phyloP scores from a whole-genome alignment of 2,888 invertebrate genomes.

The Chloromyia formosa region DNA sequence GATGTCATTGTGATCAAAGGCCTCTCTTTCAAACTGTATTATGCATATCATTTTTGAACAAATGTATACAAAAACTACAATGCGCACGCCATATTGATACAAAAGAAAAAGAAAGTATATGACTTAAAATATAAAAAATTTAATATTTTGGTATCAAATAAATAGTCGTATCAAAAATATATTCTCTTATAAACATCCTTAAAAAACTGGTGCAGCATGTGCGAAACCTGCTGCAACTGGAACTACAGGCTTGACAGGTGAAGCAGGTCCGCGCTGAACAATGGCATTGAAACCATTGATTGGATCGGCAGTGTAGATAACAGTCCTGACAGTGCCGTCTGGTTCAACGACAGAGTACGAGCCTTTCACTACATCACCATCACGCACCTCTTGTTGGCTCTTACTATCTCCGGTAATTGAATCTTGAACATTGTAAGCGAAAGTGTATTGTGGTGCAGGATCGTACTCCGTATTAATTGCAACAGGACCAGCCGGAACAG shows the following conservation, averaged over 20 bases:
- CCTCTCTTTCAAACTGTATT: no score
- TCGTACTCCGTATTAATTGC: constrained; percentile 51
- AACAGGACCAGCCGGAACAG: constrained; percentile 53
- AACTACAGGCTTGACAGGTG: constrained; percentile 49
- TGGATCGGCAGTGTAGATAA: constrained; percentile 71
- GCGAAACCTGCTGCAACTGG: constrained; percentile 52
- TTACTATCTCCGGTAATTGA: constrained; percentile 71
- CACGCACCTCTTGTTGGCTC: constrained; percentile 67
- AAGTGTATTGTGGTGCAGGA: constrained; percentile 70
- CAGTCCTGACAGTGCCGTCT: constrained; percentile 68
- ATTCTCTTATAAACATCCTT: constrained; percentile 7
- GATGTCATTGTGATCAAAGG: no score
- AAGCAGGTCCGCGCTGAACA: constrained; percentile 69
- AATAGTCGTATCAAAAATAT: constrained; percentile 13
- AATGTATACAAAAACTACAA: no score
- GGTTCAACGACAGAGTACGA: constrained; percentile 70
- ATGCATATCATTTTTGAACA: no score
- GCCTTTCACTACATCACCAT: constrained; percentile 70
- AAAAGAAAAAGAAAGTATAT: no score
- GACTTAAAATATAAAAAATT: no score
- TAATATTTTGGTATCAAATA: constrained; percentile 4
- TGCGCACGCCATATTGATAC: no score
- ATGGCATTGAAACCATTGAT: constrained; percentile 71
- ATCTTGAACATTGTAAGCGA: constrained; percentile 75
- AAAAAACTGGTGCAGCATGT: constrained; percentile 43